phyloP scores from a whole-genome alignment of 2,888 invertebrate species.

The Zele albiditarsus region DNA sequence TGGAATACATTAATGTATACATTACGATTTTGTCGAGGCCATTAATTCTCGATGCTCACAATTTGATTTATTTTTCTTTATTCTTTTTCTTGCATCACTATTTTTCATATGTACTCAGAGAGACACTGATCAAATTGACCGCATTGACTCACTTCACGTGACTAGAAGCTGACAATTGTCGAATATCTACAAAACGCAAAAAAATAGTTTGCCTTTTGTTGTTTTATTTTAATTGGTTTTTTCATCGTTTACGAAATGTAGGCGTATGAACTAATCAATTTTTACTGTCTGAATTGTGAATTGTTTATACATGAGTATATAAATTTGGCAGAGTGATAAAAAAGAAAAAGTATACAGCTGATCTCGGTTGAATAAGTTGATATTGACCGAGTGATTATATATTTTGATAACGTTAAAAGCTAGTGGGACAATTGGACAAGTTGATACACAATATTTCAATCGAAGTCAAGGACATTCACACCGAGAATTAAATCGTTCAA shows the following conservation, averaged over 20 bases:
- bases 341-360: background rate
- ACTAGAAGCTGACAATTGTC: conserved; percentile 36
- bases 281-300: background rate
- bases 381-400: conserved; percentile 1
- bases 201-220: background rate
- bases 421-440: background rate
- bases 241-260: background rate
- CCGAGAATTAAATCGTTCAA: background rate
- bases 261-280: background rate
- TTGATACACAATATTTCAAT: background rate
- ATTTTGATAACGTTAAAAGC: background rate
- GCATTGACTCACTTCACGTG: conserved; percentile 23
- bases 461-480: background rate
- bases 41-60: conserved; percentile 20
- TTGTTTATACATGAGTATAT: background rate
- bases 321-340: background rate
- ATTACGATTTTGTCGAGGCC: conserved; percentile 32
- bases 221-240: background rate
- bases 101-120: background rate
- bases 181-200: conserved; percentile 18
- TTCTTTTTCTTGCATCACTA: background rate
- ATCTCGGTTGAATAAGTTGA: background rate
- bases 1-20: conserved; percentile 27
- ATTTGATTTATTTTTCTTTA: background rate
- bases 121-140: conserved; percentile 24